Percentiles rank a stretch among this genome's conserved stretches.
These are phyloP conservation scores for Paratrypauchen microcephalus DNA, from an alignment of 2,797 vertebrate genomes.

Conservation along the genomic window DNA sequence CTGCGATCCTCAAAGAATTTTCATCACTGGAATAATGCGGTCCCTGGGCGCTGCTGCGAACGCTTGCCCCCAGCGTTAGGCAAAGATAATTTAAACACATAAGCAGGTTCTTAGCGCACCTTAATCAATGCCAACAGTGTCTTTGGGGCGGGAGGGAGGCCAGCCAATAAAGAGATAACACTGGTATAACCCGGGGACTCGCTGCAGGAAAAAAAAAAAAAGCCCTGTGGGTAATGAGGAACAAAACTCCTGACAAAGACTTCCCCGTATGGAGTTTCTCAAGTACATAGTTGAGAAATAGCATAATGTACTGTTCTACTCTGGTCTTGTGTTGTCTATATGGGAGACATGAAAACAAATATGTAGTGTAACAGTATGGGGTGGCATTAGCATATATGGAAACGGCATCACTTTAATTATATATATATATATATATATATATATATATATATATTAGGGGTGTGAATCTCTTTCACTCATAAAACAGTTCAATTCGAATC, in stretches of 20 bases:
- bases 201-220: conserved; percentile 73
- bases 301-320: conserved; percentile 49
- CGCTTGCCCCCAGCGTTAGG: conserved; percentile 75
- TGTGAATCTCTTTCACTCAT: too few relatives aligned
- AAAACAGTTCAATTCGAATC: too few relatives aligned
- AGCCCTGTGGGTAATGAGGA: conserved; percentile 79
- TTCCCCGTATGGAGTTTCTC: conserved; percentile 71
- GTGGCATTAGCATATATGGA: not conserved
- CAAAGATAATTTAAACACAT: conserved; percentile 84
- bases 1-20: conserved; percentile 82
- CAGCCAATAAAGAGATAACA: conserved; percentile 79
- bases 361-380: not conserved
- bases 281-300: conserved; percentile 66
- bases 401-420: not conserved
- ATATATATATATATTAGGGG: too few relatives aligned
- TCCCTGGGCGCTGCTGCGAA: conserved; percentile 76
- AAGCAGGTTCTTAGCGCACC: conserved; percentile 80
- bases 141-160: conserved; percentile 70
- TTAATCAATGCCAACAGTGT: conserved; percentile 81
- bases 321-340: conserved; percentile 32
- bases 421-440: too few relatives aligned
- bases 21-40: conserved; percentile 78
- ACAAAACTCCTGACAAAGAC: conserved; percentile 82
- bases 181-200: conserved; percentile 76
- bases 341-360: conserved; percentile 21